Evolutionary conservation across 2,888 invertebrate species (phyloP).

Genomic region (Formica aserva): DNA sequence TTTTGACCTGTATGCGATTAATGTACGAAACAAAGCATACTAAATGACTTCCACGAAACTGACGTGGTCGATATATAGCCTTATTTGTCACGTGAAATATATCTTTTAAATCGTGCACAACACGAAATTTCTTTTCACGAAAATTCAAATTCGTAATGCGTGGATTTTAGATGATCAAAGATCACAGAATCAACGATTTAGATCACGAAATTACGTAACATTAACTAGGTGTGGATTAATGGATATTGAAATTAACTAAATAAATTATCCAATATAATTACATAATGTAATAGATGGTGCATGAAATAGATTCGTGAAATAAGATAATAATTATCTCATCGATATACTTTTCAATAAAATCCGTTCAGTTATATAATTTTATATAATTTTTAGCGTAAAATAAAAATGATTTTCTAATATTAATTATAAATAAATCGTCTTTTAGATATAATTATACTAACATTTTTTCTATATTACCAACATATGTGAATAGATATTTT

Average conservation of each 20-base stretch:
- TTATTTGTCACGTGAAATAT: constrained; percentile 55
- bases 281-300: background rate
- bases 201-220: constrained; percentile 7
- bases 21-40: constrained; percentile 76
- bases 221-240: background rate
- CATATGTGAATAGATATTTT: background rate
- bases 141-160: background rate
- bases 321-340: constrained; percentile 63
- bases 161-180: background rate
- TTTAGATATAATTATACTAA: background rate
- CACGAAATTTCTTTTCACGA: background rate
- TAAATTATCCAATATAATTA: background rate
- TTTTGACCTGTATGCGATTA: constrained; percentile 78
- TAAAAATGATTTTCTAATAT: background rate
- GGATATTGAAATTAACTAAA: background rate
- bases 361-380: constrained; percentile 26
- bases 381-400: constrained; percentile 37
- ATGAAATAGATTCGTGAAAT: constrained; percentile 37
- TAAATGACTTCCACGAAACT: constrained; percentile 68
- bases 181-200: background rate
- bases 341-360: constrained; percentile 19
- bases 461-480: background rate
- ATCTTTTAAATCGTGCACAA: background rate
- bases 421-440: constrained; percentile 1
- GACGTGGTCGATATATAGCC: constrained; percentile 72